Conservation (phyloP, 2,797 vertebrate species). For the Melanotaenia parkinsoni region DNA sequence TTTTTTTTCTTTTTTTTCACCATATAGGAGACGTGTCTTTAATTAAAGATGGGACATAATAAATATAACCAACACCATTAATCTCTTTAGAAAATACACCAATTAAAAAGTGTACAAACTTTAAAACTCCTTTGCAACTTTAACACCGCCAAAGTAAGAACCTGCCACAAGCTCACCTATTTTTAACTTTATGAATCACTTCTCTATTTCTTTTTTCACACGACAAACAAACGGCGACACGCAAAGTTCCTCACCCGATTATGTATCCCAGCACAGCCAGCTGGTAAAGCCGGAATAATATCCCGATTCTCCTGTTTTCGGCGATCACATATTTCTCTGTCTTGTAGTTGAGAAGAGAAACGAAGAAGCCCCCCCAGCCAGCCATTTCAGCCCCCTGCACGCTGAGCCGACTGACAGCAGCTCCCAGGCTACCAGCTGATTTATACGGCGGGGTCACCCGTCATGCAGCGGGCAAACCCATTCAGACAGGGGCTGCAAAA, state of each 20-base stretch:
- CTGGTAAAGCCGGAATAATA: constrained; percentile 91
- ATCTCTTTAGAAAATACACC: neutral
- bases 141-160: constrained; percentile 39
- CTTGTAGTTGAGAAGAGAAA: constrained; percentile 93
- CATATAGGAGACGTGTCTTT: neutral
- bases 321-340: constrained; percentile 96
- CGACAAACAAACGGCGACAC: constrained; percentile 1
- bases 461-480: constrained; percentile 43
- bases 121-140: constrained; percentile 26
- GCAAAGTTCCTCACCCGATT: constrained; percentile 80
- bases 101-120: neutral
- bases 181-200: constrained; percentile 70
- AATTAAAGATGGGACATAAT: neutral
- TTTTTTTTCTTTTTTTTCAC: neutral
- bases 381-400: constrained; percentile 72
- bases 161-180: constrained; percentile 52
- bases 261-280: constrained; percentile 89
- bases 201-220: constrained; percentile 32
- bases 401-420: constrained; percentile 38
- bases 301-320: constrained; percentile 92
- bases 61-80: neutral
- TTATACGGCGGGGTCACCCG: constrained; percentile 38
- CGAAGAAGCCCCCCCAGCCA: constrained; percentile 81
- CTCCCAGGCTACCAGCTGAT: constrained; percentile 44
- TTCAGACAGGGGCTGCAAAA: constrained; percentile 33